Base-by-base conservation (phyloP, 2,113 vertebrate genomes). In the Oncorhynchus nerka region DNA sequence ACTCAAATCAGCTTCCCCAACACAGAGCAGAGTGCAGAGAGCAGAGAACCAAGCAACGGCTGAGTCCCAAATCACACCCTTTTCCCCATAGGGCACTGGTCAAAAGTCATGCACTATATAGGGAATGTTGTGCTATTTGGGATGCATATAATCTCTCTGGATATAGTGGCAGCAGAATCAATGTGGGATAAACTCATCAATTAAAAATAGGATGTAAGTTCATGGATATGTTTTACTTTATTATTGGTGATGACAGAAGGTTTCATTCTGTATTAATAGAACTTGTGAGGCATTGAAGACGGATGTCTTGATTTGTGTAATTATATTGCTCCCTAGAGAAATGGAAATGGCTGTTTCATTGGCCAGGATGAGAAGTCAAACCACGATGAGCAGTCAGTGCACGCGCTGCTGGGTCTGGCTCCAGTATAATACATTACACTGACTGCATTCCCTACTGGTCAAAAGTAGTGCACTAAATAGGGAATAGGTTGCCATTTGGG, bases 241-340 rank as follows among this genome's bases (percentile, higher is more conserved):
- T 71, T 57, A 57, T 28, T 68, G 5, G 32, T 3, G 49, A 13
- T 51, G 71, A 74, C 73, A 78, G 48, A 13, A 7, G 2, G 69
- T 77, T 77, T 84, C 20, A 75, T 74, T 30, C 79, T 13, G 68
- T 72, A 83, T 78, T 45, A 85, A 84, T 20, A 19, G 64, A 20
- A 62, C 4, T 62, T 16, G 20, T 73, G 5, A n/a, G 45, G 32
- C 6, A 34, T 79, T 67, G 61, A 55, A 79, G 34, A 34, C 7
- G 32, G 74, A 79, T 78, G 30, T 79, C 24, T 75, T 78, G 57
- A 81, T 83, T 79, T 76, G 20, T 72, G 24, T 81, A 75, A 83
- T 87, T 83, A 80, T 75, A 69, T 32, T 39, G 81, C 67, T 81
- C 68, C 59, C 3, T 15, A 0, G 49, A 73, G 76, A 77, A 81